Percentiles rank a stretch among this genome's conserved stretches.
phyloP scores from a whole-genome alignment of 2,888 invertebrate species.

The Hecatera dysodea region DNA sequence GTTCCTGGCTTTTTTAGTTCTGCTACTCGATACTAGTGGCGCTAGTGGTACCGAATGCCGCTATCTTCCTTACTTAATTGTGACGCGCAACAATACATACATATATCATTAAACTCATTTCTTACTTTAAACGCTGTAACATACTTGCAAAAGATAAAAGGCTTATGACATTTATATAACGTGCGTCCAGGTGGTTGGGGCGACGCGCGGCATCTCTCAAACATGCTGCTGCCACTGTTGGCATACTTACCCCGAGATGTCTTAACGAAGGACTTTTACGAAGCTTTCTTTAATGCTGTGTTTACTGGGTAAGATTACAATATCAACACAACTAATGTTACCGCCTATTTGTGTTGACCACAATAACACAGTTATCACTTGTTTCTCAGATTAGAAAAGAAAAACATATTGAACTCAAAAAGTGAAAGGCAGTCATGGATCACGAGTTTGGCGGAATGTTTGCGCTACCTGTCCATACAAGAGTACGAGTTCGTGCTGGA shows the following conservation, averaged over 20 bases:
- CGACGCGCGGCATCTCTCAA: constrained; percentile 93
- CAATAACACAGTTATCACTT: too few species aligned
- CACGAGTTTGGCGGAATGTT: constrained; percentile 93
- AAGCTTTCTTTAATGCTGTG: constrained; percentile 93
- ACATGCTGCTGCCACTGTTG: constrained; percentile 94
- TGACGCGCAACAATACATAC: too few species aligned
- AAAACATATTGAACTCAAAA: constrained; percentile 91
- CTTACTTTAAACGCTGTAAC: too few species aligned
- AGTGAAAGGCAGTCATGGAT: constrained; percentile 93
- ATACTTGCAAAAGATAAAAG: too few species aligned
- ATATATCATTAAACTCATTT: too few species aligned
- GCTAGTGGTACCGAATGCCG: too few species aligned
- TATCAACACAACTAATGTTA: neutral
- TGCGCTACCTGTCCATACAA: constrained; percentile 85
- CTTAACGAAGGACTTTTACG: constrained; percentile 90
- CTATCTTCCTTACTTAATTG: too few species aligned
- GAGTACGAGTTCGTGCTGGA: constrained; percentile 68
- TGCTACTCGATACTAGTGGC: too few species aligned
- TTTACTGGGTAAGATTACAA: constrained; percentile 90
- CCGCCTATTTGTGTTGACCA: too few species aligned
- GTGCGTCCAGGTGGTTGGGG: constrained; percentile 93
- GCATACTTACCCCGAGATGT: constrained; percentile 92
- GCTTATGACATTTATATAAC: neutral
- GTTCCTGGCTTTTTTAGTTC: too few species aligned
- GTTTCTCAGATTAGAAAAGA: constrained; percentile 90